A percentile compares a stretch with the other conserved stretches of the same genome.
phyloP scores from a whole-genome alignment of 2,113 vertebrate genomes.

The Phalacrocorax carbo region DNA sequence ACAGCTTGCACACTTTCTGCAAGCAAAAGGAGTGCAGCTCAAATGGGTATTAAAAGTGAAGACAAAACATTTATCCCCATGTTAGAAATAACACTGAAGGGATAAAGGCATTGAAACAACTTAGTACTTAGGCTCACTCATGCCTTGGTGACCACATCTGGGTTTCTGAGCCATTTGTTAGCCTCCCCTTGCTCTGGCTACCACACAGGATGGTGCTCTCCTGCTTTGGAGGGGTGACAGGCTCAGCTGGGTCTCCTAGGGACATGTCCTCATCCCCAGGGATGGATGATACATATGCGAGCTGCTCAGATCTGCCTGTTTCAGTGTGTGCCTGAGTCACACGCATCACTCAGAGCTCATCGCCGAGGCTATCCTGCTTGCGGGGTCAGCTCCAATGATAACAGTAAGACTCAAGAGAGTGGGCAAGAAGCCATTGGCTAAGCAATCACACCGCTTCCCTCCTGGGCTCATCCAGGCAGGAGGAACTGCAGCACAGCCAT shows the following conservation, averaged over 20 bases:
- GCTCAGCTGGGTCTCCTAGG: not conserved
- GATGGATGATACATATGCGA: fast-evolving
- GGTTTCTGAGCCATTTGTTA: not conserved
- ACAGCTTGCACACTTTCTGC: not conserved
- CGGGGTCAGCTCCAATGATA: not conserved
- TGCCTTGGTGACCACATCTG: not conserved
- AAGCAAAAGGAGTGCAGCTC: not conserved
- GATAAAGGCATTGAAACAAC: not conserved
- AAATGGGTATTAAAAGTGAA: not conserved
- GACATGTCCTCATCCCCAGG: not conserved
- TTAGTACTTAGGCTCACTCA: not conserved
- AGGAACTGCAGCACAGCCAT: not conserved
- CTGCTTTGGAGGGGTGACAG: not conserved
- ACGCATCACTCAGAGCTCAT: fast-evolving
- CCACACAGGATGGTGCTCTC: fast-evolving
- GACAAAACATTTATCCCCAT: not conserved
- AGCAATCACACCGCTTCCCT: not conserved
- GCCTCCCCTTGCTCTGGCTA: not conserved
- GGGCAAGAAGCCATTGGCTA: not conserved
- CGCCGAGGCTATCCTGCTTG: not conserved
- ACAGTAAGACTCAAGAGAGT: not conserved
- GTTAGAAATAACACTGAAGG: not conserved
- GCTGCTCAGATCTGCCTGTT: fast-evolving
- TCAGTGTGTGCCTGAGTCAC: not conserved
- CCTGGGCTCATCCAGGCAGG: not conserved